Base-by-base conservation (phyloP, 2,888 invertebrate genomes). In the Melanostoma mellinum region DNA sequence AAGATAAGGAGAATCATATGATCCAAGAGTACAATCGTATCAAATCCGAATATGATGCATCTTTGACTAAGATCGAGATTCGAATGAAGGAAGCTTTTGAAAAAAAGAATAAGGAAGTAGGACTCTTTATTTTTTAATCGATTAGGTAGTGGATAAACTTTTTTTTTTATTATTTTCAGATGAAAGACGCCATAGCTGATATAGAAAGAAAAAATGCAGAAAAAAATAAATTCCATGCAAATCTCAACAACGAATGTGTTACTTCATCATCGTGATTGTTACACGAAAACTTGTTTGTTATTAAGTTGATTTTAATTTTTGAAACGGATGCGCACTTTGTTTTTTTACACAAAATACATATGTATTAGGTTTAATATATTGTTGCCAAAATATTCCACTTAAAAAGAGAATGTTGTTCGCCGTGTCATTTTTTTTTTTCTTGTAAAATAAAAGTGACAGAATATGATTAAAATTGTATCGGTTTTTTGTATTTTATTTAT, bases 1-100 rank as follows among this genome's bases (percentile, higher is more conserved):
- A 93, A 36, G 94, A 94, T 85, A 94, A 94, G 86, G 94, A 94
- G 78, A 92, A 93, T 35, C 94, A 94, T 87, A 92, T 94, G 85
- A 92, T 92, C 86, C 92, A 92, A 75, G 94, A 95, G 89, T 93
- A 94, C 88, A 93, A 93, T 81, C 92, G 94, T 48, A 93, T 94
- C 86, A 94, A 94, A 87, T 92, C 93, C 48, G 94, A 93, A 85
- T 94, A 94, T 79, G 89, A 90, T 46, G 76, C 87, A 6, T 88
- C 89, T 2, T 68, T 90, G 40, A 79, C 88, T 3, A 89, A 89
- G 68, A 88, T 91, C 33, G 88, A 90, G 78, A 63, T 85, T 2
- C 88, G 88, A 4, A 87, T 89, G 86, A 88, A 88, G n/a, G 87
- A 90, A 56, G 85, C 86, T 8, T 60, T 89, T 5, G 88, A 88